phyloP scores from a whole-genome alignment of 64 coral and sea anemone species.

The Hydrozoanthus tunicans region DNA sequence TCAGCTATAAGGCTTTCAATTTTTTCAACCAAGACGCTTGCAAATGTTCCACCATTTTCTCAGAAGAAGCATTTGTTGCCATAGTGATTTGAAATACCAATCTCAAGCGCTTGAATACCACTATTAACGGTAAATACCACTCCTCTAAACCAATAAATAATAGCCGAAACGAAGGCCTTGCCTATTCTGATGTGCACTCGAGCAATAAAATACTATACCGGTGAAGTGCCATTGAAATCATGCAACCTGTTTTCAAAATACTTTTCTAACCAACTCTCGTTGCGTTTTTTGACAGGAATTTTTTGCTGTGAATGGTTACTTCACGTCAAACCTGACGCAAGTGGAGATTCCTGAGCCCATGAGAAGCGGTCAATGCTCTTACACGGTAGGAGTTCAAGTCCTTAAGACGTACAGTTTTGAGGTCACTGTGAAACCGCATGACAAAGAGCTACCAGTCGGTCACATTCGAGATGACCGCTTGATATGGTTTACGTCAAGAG shows the following conservation, averaged over 20 bases:
- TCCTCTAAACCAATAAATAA: too few relatives aligned
- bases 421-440: constrained; percentile 44
- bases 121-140: too few relatives aligned
- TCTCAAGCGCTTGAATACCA: too few relatives aligned
- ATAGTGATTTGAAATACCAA: too few relatives aligned
- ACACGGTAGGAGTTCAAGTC: constrained; percentile 66
- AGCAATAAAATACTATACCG: too few relatives aligned
- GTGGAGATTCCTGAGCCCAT: constrained; percentile 72
- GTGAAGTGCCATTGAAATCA: too few relatives aligned
- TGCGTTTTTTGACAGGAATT: constrained; percentile 68
- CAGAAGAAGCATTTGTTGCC: too few relatives aligned
- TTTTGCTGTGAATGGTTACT: constrained; percentile 89
- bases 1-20: too few relatives aligned
- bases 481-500: constrained; percentile 50
- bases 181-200: too few relatives aligned
- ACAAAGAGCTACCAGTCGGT: constrained; percentile 49
- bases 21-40: too few relatives aligned
- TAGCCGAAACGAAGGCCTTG: too few relatives aligned
- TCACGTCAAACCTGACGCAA: constrained; percentile 77
- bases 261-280: neutral
- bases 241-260: neutral
- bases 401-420: constrained; percentile 81
- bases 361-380: constrained; percentile 61
- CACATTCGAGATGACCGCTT: constrained; percentile 53
- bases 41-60: too few relatives aligned